These are phyloP conservation scores for Ploceus nigricollis DNA, from an alignment of 2,113 vertebrate genomes.

Conservation along the genomic window DNA sequence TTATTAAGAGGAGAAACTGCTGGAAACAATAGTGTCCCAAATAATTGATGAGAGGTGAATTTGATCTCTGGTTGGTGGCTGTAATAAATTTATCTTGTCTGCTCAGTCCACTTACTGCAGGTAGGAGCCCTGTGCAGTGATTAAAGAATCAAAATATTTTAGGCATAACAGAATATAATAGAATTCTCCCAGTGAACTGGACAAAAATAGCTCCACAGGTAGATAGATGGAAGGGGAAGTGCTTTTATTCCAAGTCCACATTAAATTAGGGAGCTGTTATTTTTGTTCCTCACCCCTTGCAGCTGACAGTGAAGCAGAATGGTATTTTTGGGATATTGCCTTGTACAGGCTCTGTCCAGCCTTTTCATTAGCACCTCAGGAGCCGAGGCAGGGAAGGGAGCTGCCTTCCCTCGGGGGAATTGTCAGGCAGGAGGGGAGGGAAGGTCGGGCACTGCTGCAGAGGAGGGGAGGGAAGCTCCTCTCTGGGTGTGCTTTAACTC, in stretches of 20 bases:
- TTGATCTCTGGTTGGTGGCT: background rate
- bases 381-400: background rate
- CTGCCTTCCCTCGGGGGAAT: background rate
- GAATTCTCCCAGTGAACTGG: background rate
- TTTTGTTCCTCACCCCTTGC: background rate
- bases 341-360: background rate
- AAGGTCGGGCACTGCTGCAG: rapidly evolving
- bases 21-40: background rate
- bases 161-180: background rate
- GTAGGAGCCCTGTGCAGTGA: background rate
- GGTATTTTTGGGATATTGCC: background rate
- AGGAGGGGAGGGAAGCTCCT: background rate
- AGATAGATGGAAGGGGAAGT: background rate
- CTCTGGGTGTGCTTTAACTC: background rate
- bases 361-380: background rate
- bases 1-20: conserved; percentile 25
- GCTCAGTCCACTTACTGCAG: conserved; percentile 16
- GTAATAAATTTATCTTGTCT: background rate
- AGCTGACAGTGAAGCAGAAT: background rate
- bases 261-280: conserved; percentile 19
- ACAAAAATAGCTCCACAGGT: background rate
- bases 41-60: conserved; percentile 9
- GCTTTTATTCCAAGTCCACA: background rate
- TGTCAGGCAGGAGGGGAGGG: rapidly evolving
- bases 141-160: conserved; percentile 42